Evolutionary conservation across 2,888 invertebrate genomes (phyloP), one percentile per base, ranked within the genome.

Genomic region (Creontiades dilutus): DNA sequence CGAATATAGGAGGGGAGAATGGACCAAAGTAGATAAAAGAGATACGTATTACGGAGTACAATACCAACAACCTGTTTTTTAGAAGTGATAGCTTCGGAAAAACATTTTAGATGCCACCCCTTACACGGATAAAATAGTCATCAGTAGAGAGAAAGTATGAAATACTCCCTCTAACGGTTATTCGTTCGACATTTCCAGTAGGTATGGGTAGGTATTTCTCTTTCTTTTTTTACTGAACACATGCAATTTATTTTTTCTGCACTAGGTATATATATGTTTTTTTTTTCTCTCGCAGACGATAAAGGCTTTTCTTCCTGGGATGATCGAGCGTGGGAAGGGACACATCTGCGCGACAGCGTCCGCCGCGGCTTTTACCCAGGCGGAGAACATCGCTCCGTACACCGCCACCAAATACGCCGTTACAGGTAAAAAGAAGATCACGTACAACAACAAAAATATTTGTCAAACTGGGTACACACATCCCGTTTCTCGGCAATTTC

Each of bases 321-420:
- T 94, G 94, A 93, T 94, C 48, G 92, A 93, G 81, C 92, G 93
- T 55, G 93, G 93, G 91, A 92, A 93, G 5, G 94, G 94, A 2
- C 94, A 94, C 91, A 93, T 94, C 91, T 93, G 94, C n/a, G 94
- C 94, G 14, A 93, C 94, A 12, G 93, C 94, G 0, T 94, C 94
- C 1, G 92, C 94, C 88, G 93, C 93, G 48, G 94, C 94, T 92
- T 91, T 91, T 84, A 89, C 92, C 14, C 91, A 92, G 92, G 86
- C 93, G 92, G 19, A 91, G 92, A 92, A 94, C 93, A 81, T 93
- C 92, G 89, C 93, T 92, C 90, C 93, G 57, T 94, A 94, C 91
- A 93, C 93, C 0, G 93, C 94, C 52, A 93, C 94, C 13, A 94
- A 94, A 91, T 94, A 93, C 91, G 94, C 93, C 19, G 93, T 94